phyloP scores from a whole-genome alignment of 2,113 vertebrate species.

The Rhizomys pruinosus region DNA sequence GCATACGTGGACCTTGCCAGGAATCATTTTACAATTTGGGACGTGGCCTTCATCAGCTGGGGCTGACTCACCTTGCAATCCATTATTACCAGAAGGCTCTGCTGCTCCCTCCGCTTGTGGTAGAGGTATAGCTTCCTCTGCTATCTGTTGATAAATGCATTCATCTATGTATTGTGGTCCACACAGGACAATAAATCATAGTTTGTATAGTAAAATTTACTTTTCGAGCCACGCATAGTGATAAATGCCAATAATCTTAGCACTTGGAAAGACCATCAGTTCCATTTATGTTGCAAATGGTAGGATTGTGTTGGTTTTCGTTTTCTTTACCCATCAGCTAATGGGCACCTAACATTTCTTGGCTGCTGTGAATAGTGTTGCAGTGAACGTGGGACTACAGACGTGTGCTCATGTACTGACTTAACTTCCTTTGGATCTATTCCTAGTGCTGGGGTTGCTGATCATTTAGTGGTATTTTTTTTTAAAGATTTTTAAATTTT shows the following conservation, averaged over 20 bases:
- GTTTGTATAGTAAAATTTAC: neutral
- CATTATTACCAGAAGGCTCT: slow-evolving; percentile 97
- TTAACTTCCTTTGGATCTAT: too few relatives aligned
- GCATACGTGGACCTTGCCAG: slow-evolving; percentile 94
- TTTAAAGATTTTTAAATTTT: too few relatives aligned
- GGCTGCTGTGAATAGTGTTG: too few relatives aligned
- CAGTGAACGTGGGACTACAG: too few relatives aligned
- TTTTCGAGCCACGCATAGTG: neutral
- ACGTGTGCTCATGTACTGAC: too few relatives aligned
- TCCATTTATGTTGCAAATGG: too few relatives aligned
- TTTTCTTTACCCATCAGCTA: too few relatives aligned
- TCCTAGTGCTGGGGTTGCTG: too few relatives aligned
- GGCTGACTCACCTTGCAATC: slow-evolving; percentile 94
- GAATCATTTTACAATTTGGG: slow-evolving; percentile 97
- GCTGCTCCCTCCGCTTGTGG: slow-evolving; percentile 85
- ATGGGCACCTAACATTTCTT: too few relatives aligned
- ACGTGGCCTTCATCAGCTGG: slow-evolving; percentile 94
- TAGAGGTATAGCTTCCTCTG: slow-evolving; percentile 87
- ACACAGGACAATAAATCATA: neutral
- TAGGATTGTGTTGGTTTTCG: too few relatives aligned
- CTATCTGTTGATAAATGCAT: neutral
- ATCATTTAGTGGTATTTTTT: too few relatives aligned
- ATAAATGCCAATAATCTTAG: neutral
- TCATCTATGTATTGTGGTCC: neutral
- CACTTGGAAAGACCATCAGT: neutral